These are phyloP conservation scores for Ailurus styani DNA, from an alignment of 2,113 vertebrate genomes.

Conservation along the genomic window DNA sequence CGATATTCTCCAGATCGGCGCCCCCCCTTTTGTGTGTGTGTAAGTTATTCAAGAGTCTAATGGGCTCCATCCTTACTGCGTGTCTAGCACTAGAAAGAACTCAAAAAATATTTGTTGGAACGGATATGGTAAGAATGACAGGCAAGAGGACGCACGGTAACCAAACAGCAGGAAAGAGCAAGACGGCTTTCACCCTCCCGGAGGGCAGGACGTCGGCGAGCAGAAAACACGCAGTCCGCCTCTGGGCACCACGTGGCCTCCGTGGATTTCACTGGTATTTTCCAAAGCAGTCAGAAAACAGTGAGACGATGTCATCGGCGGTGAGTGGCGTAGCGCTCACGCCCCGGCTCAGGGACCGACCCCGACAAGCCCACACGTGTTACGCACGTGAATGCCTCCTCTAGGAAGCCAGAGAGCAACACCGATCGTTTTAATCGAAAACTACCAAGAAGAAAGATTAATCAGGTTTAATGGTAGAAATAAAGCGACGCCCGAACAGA, in stretches of 20 bases:
- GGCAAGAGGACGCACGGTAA: accelerated
- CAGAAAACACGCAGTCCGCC: accelerated
- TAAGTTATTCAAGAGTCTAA: not conserved
- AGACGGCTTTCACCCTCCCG: accelerated
- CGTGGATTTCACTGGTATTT: no score
- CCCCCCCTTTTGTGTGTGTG: not conserved
- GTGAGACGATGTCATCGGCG: not conserved
- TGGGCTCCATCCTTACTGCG: accelerated
- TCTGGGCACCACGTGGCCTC: not conserved
- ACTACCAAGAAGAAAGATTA: not conserved
- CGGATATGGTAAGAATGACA: not conserved
- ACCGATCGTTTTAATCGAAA: accelerated
- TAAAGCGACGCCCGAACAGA: not conserved
- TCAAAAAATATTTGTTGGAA: no score
- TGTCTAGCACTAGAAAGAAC: not conserved
- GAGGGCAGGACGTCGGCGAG: not conserved
- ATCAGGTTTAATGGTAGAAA: not conserved
- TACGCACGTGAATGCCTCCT: accelerated
- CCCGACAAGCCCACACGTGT: not conserved
- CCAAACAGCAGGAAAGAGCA: not conserved
- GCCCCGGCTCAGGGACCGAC: not conserved
- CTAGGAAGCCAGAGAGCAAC: not conserved
- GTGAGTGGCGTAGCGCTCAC: accelerated
- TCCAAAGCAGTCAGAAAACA: not conserved
- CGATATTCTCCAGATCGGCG: not conserved